Conservation (phyloP, 1,140 invertebrate genomes). For the Atta colombica region DNA sequence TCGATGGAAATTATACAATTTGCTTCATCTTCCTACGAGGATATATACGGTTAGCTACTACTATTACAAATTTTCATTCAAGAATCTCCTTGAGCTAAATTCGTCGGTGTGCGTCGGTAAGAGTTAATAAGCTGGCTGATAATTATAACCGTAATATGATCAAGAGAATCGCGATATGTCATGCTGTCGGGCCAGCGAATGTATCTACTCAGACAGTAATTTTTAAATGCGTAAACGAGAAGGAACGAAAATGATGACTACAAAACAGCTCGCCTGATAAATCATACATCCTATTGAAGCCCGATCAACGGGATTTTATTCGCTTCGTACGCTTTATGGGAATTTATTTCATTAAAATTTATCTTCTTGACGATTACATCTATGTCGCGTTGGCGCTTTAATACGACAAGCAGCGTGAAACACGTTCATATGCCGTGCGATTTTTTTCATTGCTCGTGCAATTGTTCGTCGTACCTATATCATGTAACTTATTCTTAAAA, state of each 20-base stretch:
- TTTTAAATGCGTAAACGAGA: constrained; percentile 41
- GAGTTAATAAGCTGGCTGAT: constrained; percentile 36
- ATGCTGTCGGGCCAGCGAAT: constrained; percentile 6
- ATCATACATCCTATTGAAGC: constrained; percentile 49
- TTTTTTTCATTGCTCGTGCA: constrained; percentile 17
- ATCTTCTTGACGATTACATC: constrained; percentile 18
- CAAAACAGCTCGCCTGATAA: constrained; percentile 44
- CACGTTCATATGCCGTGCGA: background rate
- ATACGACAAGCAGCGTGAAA: constrained; percentile 10
- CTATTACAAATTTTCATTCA: constrained; percentile 34
- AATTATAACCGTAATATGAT: constrained; percentile 24
- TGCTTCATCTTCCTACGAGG: constrained; percentile 18
- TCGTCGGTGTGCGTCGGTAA: background rate
- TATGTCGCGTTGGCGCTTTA: constrained; percentile 10
- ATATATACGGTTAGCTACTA: constrained; percentile 9
- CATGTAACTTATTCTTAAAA: constrained; percentile 22
- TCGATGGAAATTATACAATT: constrained; percentile 44
- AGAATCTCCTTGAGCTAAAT: background rate
- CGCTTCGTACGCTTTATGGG: background rate
- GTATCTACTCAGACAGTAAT: constrained; percentile 16
- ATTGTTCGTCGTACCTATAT: background rate
- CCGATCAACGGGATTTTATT: constrained; percentile 60
- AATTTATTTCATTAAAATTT: constrained; percentile 62
- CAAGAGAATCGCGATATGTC: constrained; percentile 33
- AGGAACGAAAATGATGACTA: constrained; percentile 30